Evolutionary conservation across 2,797 vertebrate species (phyloP).

Genomic region (Microtus obscurus): DNA sequence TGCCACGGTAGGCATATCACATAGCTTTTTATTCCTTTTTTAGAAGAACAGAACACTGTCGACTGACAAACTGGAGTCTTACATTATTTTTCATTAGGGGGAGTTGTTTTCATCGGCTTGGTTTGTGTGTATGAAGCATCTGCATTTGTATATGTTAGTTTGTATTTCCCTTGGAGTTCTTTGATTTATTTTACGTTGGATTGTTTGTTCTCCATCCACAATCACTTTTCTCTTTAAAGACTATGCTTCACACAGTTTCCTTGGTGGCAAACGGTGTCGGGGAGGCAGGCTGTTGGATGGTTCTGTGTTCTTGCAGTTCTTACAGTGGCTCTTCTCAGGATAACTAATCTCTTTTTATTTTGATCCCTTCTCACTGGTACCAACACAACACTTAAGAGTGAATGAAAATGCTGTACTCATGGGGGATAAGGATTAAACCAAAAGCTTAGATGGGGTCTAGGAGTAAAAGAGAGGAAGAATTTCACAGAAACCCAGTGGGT

Average conservation of each 20-base stretch:
- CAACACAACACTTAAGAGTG: background rate
- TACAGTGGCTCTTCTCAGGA: background rate
- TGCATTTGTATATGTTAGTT: background rate
- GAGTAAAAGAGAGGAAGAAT: background rate
- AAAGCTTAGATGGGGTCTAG: background rate
- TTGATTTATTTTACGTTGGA: slow-evolving; percentile 15
- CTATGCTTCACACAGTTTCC: background rate
- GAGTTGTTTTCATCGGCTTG: background rate
- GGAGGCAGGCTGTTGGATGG: background rate
- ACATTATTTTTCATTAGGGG: slow-evolving; percentile 3
- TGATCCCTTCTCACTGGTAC: background rate
- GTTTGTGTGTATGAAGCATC: background rate
- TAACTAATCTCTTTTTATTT: background rate
- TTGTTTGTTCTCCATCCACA: background rate
- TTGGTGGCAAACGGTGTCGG: background rate
- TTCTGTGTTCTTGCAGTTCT: background rate
- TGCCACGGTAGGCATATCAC: background rate
- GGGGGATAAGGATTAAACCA: background rate
- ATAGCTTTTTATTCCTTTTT: background rate
- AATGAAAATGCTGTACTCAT: background rate
- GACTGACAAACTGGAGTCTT: background rate
- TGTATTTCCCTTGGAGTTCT: background rate
- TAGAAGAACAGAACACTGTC: background rate
- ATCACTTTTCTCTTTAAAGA: background rate
- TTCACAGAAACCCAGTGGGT: background rate